Base-by-base conservation (phyloP, 2,797 vertebrate genomes). In the Sebastes variabilis region DNA sequence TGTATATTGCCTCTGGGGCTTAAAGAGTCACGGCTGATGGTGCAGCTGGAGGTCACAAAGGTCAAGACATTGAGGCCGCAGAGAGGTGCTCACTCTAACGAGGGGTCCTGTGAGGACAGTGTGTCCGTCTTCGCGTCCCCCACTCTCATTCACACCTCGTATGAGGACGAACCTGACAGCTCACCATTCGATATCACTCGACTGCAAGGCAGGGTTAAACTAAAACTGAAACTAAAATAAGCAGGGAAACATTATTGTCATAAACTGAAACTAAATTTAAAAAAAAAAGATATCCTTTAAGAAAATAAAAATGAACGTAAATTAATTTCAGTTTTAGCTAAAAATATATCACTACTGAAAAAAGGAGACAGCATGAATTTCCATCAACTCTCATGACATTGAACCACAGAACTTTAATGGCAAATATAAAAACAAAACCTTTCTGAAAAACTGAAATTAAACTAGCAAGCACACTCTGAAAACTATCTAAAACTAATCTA, bases 121-220 rank as follows among this genome's bases (percentile, higher is more conserved):
- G 10, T 22, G 55, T 56, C 78, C 59, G 2, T 80, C 77, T 83
- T 18, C 18, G 29, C 27, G n/a, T 70, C 22, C 25, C 25, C 29
- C 56, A 4, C 67, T 80, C 66, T 68, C 27, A 66, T 89, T 92
- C 88, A 89, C 87, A 91, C 86, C 79, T 85, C 64, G 5, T 34
- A 22, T 58, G 38, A 67, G 68, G 81, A 78, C 59, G 55, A 84
- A 89, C 78, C 66, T 79, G 84, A 81, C 77, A 52, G 52, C 79
- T 78, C 68, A 52, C 42, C 29, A 2, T 75, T 75, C 67, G 65
- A 80, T 90, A 79, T 82, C 81, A 70, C 64, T 83, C 32, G 20
- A 58, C 70, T 82, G 69, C 64, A 59, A 72, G 66, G 72, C 62
- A 42, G 38, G 38, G 14, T 42, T 42, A 42, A 42, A 42, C 14